These are phyloP conservation scores for Thripadectes ignobilis DNA, from an alignment of 2,797 vertebrate species.

Conservation along the genomic window DNA sequence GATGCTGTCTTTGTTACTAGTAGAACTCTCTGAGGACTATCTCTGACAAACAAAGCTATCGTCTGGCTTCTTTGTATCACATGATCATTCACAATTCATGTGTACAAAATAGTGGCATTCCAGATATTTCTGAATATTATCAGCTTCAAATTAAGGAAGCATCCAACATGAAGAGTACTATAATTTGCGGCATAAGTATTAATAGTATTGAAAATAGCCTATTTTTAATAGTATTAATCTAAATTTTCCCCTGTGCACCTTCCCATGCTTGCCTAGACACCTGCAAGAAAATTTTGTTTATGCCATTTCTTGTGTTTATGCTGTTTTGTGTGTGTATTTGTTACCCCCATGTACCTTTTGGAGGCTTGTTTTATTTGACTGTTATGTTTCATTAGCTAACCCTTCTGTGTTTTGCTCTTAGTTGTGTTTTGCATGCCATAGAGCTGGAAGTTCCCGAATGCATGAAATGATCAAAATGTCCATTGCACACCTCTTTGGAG, in stretches of 20 bases:
- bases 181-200: background rate
- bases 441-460: constrained; percentile 71
- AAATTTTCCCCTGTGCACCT: background rate
- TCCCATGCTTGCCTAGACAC: constrained; percentile 27
- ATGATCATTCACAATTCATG: background rate
- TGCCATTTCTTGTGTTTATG: background rate
- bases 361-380: background rate
- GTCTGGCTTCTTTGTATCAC: background rate
- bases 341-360: background rate
- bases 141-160: background rate
- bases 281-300: background rate
- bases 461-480: constrained; percentile 77
- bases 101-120: background rate
- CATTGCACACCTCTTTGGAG: constrained; percentile 63
- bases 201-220: background rate
- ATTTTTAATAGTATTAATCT: background rate
- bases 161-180: background rate
- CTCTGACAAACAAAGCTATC: background rate
- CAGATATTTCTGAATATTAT: background rate
- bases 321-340: background rate
- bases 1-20: background rate
- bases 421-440: constrained; percentile 75
- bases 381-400: constrained; percentile 61
- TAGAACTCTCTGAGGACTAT: background rate
- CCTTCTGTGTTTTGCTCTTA: constrained; percentile 68